Conservation (phyloP, 2,797 vertebrate genomes). For the Neosalanx taihuensis region DNA sequence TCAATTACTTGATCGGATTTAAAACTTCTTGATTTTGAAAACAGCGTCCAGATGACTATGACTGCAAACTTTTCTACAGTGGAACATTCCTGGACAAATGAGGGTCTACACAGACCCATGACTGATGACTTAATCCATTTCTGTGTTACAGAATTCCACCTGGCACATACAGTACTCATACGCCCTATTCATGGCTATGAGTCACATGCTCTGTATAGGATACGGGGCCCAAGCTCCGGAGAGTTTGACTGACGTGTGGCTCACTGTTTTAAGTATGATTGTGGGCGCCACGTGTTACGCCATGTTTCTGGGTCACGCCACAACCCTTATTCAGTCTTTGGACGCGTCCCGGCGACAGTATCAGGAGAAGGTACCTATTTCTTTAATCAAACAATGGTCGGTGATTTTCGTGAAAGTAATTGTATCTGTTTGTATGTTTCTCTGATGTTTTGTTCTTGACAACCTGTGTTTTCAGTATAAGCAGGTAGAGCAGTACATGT, state of each 20-base stretch:
- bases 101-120: background rate
- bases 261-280: slow-evolving; percentile 95
- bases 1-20: background rate
- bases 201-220: slow-evolving; percentile 96
- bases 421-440: background rate
- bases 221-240: slow-evolving; percentile 89
- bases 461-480: slow-evolving; percentile 81
- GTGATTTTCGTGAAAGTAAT: background rate
- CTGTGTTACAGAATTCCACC: slow-evolving; percentile 79
- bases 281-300: slow-evolving; percentile 95
- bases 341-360: slow-evolving; percentile 95
- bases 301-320: slow-evolving; percentile 95
- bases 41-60: no score
- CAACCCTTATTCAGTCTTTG: slow-evolving; percentile 89
- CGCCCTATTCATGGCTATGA: slow-evolving; percentile 94
- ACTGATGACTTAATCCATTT: background rate
- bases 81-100: no score
- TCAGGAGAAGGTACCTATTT: slow-evolving; percentile 87
- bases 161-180: slow-evolving; percentile 96
- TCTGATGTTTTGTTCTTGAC: slow-evolving; percentile 25
- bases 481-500: slow-evolving; percentile 99
- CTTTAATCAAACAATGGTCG: background rate
- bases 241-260: slow-evolving; percentile 84
- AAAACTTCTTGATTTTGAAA: no score
- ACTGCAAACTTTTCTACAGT: no score